phyloP scores from a whole-genome alignment of 2,113 vertebrate genomes.

The Thryonomys swinderianus region DNA sequence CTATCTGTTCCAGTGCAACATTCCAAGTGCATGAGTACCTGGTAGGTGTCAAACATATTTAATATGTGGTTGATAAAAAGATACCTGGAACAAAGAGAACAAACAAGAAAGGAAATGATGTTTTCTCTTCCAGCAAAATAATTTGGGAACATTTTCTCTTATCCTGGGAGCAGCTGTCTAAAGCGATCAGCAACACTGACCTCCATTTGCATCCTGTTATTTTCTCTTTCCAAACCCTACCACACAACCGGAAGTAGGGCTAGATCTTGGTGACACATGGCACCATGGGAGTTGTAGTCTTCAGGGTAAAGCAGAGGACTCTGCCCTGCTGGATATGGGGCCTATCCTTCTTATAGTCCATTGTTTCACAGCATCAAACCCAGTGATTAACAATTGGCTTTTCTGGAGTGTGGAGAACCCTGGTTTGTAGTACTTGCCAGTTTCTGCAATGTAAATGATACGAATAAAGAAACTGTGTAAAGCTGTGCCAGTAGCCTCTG shows the following conservation, averaged over 20 bases:
- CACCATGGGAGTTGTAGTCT: not conserved
- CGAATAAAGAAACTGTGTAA: not conserved
- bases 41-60: not conserved
- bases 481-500: fast-evolving
- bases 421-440: not conserved
- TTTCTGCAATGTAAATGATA: not conserved
- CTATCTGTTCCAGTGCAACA: too few species aligned
- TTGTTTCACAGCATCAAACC: not conserved
- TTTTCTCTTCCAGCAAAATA: not conserved
- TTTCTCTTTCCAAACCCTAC: not conserved
- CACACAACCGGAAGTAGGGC: not conserved
- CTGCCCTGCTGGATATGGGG: fast-evolving
- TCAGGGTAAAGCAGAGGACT: fast-evolving
- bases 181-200: not conserved
- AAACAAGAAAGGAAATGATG: not conserved
- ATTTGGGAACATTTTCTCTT: too few species aligned
- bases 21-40: not conserved
- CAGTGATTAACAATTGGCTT: not conserved
- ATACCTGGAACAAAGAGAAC: not conserved
- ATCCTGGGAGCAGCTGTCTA: not conserved
- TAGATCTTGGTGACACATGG: fast-evolving
- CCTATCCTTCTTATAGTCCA: not conserved
- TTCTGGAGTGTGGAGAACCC: fast-evolving
- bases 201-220: not conserved
- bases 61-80: not conserved